A percentile compares a stretch with the other conserved stretches of the same genome.
phyloP scores from a whole-genome alignment of 2,113 vertebrate genomes.

The Meles meles region DNA sequence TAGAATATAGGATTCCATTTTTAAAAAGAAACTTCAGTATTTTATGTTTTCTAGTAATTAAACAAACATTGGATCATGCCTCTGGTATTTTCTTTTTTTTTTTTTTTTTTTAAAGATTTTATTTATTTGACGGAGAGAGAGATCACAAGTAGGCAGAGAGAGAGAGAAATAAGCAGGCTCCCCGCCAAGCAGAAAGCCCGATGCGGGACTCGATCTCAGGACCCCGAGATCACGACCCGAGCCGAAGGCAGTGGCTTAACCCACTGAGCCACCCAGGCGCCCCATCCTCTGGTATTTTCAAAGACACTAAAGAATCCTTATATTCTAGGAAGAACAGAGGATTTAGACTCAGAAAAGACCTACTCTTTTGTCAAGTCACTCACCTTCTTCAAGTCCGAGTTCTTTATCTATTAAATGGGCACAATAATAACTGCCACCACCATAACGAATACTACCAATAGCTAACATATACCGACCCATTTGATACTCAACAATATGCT shows the following conservation, averaged over 20 bases:
- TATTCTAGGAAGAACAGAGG: background rate
- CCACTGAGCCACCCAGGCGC: too few species aligned
- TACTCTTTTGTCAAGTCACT: background rate
- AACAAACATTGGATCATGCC: background rate
- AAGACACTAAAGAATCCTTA: background rate
- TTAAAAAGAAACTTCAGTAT: background rate
- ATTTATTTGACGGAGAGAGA: too few species aligned
- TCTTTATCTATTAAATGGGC: background rate
- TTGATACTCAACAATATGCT: background rate
- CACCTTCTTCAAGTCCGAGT: background rate
- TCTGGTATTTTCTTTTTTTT: background rate
- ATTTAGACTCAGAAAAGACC: background rate
- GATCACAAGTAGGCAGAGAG: too few species aligned
- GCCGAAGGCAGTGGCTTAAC: too few species aligned
- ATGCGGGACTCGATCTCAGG: too few species aligned
- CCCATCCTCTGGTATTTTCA: background rate
- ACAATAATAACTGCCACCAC: background rate
- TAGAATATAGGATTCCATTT: background rate
- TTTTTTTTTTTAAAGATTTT: too few species aligned
- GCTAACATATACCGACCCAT: background rate
- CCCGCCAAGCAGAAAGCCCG: too few species aligned
- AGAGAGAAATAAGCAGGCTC: too few species aligned
- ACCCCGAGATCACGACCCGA: too few species aligned
- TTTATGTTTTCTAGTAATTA: conserved; percentile 23
- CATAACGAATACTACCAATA: background rate